phyloP scores from a whole-genome alignment of 2,113 vertebrate species.

The Cariama cristata region DNA sequence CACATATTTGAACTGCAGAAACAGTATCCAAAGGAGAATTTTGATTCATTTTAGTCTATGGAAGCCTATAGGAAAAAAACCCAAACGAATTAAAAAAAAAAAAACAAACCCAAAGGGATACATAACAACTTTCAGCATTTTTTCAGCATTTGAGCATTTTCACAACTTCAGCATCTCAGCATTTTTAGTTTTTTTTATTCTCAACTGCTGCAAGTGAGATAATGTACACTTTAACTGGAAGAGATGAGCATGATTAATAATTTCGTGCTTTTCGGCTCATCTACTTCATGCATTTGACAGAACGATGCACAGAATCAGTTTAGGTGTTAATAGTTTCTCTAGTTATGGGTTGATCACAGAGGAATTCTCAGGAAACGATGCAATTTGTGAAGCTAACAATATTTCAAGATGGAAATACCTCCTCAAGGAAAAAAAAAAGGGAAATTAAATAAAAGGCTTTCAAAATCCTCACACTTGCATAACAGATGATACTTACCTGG shows the following conservation, averaged over 20 bases:
- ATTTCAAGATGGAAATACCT: background rate
- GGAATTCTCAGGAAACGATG: background rate
- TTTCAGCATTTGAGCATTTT: background rate
- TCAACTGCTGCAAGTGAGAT: background rate
- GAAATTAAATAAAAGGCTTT: background rate
- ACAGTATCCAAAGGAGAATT: background rate
- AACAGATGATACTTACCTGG: background rate
- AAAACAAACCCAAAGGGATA: background rate
- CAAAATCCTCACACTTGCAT: background rate
- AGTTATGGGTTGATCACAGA: background rate
- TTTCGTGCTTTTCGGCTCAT: background rate
- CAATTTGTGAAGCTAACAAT: background rate
- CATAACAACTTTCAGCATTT: background rate
- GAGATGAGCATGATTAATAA: background rate
- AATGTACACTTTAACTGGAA: background rate
- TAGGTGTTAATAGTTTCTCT: background rate
- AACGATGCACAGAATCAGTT: background rate
- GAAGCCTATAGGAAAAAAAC: background rate
- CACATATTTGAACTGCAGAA: background rate
- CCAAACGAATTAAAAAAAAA: background rate
- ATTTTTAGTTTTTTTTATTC: background rate
- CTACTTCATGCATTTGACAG: background rate
- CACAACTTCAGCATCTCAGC: background rate
- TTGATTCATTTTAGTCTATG: background rate
- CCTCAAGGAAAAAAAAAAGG: background rate